phyloP scores from a whole-genome alignment of 2,797 vertebrate species.

The Catamblyrhynchus diadema region DNA sequence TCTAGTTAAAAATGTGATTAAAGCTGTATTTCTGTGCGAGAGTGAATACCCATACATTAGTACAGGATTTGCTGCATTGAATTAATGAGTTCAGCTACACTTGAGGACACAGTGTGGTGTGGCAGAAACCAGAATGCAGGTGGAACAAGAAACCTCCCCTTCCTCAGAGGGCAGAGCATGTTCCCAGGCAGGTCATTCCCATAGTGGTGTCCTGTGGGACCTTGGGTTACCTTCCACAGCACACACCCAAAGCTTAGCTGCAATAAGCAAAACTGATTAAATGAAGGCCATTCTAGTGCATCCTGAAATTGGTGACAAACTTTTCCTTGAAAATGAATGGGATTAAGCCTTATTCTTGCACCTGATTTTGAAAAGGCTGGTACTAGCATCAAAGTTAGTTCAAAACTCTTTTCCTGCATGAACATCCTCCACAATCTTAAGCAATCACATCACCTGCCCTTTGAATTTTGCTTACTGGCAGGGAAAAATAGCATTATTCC shows the following conservation, averaged over 20 bases:
- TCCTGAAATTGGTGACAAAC: not conserved
- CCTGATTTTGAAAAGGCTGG: not conserved
- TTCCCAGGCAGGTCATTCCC: not conserved
- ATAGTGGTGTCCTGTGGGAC: not conserved
- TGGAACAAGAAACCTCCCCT: accelerated
- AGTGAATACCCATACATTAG: not conserved
- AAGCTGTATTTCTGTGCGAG: not conserved
- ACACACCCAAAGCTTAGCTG: not conserved
- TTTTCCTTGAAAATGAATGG: not conserved
- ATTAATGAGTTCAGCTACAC: not conserved
- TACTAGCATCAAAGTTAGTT: not conserved
- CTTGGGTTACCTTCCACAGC: not conserved
- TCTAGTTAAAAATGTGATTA: not conserved
- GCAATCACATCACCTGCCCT: not conserved
- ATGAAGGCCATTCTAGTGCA: not conserved
- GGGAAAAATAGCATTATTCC: not conserved
- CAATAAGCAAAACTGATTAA: not conserved
- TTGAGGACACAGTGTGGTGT: accelerated
- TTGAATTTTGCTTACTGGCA: not conserved
- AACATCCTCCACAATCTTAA: not conserved
- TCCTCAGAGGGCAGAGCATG: not conserved
- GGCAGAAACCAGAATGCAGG: not conserved
- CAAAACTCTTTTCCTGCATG: not conserved
- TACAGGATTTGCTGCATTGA: not conserved
- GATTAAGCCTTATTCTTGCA: not conserved